phyloP scores from a whole-genome alignment of 2,888 invertebrate genomes.

The Dasysyrphus tricinctus region DNA sequence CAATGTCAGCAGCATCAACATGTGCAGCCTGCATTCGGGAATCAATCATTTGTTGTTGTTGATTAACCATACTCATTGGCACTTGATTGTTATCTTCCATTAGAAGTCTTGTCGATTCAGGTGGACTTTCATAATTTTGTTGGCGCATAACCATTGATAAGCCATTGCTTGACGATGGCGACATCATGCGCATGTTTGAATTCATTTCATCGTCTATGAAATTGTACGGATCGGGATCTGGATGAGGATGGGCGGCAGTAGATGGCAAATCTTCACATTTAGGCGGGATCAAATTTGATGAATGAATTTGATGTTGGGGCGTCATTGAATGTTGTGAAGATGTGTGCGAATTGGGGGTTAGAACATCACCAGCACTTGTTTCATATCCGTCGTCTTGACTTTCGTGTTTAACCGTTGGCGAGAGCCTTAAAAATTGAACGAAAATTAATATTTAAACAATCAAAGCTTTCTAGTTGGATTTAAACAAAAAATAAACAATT shows the following conservation, averaged over 20 bases:
- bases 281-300: conserved; percentile 77
- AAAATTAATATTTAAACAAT: neutral
- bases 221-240: conserved; percentile 90
- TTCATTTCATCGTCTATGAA: conserved; percentile 91
- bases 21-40: conserved; percentile 39
- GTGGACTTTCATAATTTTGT: conserved; percentile 49
- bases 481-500: neutral
- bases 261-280: conserved; percentile 76
- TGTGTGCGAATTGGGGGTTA: conserved; percentile 82
- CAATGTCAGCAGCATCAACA: conserved; percentile 32
- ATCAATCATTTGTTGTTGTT: conserved; percentile 40
- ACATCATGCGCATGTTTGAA: conserved; percentile 78
- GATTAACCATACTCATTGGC: conserved; percentile 19
- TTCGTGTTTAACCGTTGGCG: conserved; percentile 85
- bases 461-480: neutral
- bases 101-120: conserved; percentile 41
- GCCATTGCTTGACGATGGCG: conserved; percentile 69
- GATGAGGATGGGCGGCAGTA: conserved; percentile 19
- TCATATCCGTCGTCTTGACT: conserved; percentile 95
- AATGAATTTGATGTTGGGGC: conserved; percentile 77
- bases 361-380: conserved; percentile 89
- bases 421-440: conserved; percentile 77
- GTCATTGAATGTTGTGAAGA: conserved; percentile 80
- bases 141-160: conserved; percentile 52
- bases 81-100: conserved; percentile 41